Conservation (phyloP, 2,113 vertebrate genomes). For the Cyanoramphus novaezelandiae region DNA sequence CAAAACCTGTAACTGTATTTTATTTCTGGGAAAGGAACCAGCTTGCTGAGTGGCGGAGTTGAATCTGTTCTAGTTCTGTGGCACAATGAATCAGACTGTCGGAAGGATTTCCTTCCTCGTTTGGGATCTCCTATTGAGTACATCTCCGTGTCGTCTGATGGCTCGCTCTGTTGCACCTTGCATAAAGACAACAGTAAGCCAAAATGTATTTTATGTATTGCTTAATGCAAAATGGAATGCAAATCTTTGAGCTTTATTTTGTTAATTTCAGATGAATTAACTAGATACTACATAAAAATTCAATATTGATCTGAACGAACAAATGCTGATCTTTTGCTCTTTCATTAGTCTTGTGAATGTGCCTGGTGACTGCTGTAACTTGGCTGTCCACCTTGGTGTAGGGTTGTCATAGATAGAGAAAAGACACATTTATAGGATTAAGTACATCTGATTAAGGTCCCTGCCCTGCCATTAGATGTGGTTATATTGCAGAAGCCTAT, state of each 20-base stretch:
- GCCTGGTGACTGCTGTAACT: neutral
- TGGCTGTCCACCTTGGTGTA: neutral
- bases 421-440: neutral
- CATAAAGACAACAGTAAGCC: slow-evolving; percentile 94
- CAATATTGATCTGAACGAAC: neutral
- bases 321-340: neutral
- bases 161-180: slow-evolving; percentile 83
- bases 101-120: slow-evolving; percentile 90
- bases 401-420: neutral
- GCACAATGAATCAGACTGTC: slow-evolving; percentile 77
- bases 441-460: neutral
- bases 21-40: slow-evolving; percentile 77
- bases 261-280: neutral
- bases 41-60: slow-evolving; percentile 88
- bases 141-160: slow-evolving; percentile 83
- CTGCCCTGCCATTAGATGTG: neutral
- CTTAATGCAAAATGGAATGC: neutral
- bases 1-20: neutral
- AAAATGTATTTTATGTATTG: neutral
- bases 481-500: neutral
- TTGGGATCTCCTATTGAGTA: slow-evolving; percentile 87
- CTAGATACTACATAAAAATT: neutral
- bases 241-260: neutral
- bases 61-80: slow-evolving; percentile 94
- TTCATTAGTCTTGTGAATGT: neutral